Base-by-base conservation (phyloP, 2,113 vertebrate genomes). In the Entelurus aequoreus region DNA sequence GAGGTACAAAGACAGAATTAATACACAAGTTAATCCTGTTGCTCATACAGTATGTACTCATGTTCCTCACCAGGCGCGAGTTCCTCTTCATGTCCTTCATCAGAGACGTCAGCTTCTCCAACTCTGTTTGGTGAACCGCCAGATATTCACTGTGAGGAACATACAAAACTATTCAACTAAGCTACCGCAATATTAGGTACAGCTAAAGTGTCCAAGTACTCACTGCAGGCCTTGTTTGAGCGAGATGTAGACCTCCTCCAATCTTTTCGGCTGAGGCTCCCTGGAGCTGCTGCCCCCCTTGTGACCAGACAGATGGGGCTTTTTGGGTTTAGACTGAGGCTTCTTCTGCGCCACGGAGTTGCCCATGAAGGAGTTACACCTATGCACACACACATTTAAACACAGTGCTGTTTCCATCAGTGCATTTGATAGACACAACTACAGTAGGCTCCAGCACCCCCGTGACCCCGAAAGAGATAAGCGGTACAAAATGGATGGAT, bases 11-110 rank as follows among this genome's bases (percentile, higher is more conserved):
- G 38, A 70, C 46, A 50, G 16, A 40, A 63, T 28, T 21, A 6
- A 50, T 38, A 12, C 52, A 37, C 14, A 62, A 67, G 64, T 0
- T 58, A 16, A 19, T 13, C 11, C 13, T 38, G 28, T 28, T 28
- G 28, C 28, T 28, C 28, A 28, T 28, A 28, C 42, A 46, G 7
- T 1, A 46, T 12, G 42, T 12, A 11, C 42, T 15, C 1, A 10
- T 16, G 15, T 51, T 10, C 49, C 94, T 66, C 87, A 99, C 97
- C 96, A 98, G 88, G 70, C 97, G 94, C 16, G 96, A 98, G 82
- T 98, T 96, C 77, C 95, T 95, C 84, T 90, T 98, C 97, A 99
- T 98, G 70, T 99, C 95, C 84, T 98, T 98, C 82, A 99, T 88
- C 76, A 97, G 94, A 72, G 90, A 60, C 15, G 87, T 94, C 74